Conservation (phyloP, 2,113 vertebrate species). For the Morphnarchus princeps region DNA sequence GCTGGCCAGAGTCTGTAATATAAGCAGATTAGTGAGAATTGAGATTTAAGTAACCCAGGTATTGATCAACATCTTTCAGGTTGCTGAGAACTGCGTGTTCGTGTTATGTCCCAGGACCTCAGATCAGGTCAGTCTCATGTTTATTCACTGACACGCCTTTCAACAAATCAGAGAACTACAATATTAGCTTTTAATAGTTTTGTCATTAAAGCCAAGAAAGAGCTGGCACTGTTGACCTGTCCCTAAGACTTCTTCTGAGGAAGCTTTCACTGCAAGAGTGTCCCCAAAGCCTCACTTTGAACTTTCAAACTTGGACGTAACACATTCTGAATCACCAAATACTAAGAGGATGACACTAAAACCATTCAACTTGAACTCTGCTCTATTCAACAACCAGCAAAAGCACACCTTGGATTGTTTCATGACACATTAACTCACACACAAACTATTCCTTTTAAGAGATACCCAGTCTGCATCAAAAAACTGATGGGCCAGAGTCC, state of each 20-base stretch:
- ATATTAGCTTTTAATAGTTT: background rate
- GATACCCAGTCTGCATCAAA: background rate
- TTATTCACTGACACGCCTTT: background rate
- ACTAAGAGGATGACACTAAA: background rate
- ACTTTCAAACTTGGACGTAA: background rate
- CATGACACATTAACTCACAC: background rate
- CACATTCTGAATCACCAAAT: background rate
- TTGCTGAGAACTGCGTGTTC: background rate
- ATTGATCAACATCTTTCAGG: background rate
- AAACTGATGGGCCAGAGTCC: background rate
- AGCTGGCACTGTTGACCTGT: background rate
- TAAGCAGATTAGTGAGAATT: background rate
- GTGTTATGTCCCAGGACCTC: background rate
- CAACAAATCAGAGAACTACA: background rate
- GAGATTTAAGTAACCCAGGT: background rate
- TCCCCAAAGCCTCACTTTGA: background rate
- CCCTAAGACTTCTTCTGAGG: background rate
- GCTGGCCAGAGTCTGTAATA: background rate
- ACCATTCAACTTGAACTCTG: background rate
- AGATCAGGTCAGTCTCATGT: background rate
- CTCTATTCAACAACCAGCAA: background rate
- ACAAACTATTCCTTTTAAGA: background rate
- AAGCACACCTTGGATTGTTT: background rate
- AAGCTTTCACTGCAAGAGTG: background rate
- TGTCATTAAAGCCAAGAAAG: background rate